A percentile compares a stretch with the other conserved stretches of the same genome.
phyloP scores from a whole-genome alignment of 2,888 invertebrate genomes.

The Nomada goodeniana region DNA sequence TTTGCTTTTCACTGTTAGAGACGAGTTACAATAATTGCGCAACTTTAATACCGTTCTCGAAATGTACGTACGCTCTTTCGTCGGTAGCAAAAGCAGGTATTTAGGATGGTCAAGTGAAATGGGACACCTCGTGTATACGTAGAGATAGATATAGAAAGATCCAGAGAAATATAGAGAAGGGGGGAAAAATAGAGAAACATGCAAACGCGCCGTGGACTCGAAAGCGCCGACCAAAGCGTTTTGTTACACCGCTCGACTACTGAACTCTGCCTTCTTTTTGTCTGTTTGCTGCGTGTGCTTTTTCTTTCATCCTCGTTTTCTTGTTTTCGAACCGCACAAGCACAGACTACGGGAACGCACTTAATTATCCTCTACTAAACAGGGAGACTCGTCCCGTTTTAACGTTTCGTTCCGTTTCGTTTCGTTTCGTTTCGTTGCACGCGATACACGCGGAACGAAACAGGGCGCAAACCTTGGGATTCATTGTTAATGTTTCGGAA shows the following conservation, averaged over 20 bases:
- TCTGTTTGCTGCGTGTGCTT: constrained; percentile 6
- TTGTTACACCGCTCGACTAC: constrained; percentile 74
- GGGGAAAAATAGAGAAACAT: constrained; percentile 58
- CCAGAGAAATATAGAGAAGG: constrained; percentile 25
- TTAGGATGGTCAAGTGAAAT: constrained; percentile 47
- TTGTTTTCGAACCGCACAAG: constrained; percentile 47
- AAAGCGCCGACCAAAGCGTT: constrained; percentile 75
- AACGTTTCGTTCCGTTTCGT: constrained; percentile 21
- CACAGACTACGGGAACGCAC: constrained; percentile 59
- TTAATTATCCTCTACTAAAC: constrained; percentile 67
- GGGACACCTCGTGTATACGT: constrained; percentile 30
- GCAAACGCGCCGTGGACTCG: constrained; percentile 74
- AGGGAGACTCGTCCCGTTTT: constrained; percentile 25
- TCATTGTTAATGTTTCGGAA: constrained; percentile 28
- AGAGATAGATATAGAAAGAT: constrained; percentile 30
- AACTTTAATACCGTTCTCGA: not conserved
- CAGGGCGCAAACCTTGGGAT: constrained; percentile 20
- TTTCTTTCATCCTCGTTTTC: constrained; percentile 9
- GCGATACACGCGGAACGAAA: constrained; percentile 49
- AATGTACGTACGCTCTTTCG: not conserved
- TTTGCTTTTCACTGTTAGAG: not conserved
- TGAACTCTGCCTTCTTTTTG: constrained; percentile 46
- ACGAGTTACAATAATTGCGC: not conserved
- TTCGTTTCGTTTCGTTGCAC: constrained; percentile 47
- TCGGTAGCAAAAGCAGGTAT: not conserved